phyloP scores from a whole-genome alignment of 2,888 invertebrate genomes.

The Aleiodes leptofemur region DNA sequence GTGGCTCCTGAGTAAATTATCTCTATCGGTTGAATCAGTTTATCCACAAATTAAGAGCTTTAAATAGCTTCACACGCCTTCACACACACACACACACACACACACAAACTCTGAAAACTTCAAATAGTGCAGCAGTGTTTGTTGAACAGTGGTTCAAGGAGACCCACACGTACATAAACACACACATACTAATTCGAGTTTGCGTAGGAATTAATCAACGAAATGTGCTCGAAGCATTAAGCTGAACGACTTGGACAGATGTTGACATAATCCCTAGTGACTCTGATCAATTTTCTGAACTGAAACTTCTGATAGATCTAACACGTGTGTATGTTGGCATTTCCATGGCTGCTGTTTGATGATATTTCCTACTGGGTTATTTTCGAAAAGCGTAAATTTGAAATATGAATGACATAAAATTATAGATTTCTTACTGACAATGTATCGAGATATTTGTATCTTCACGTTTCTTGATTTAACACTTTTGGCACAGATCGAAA shows the following conservation, averaged over 20 bases:
- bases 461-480: constrained; percentile 9
- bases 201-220: constrained; percentile 49
- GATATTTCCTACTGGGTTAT: constrained; percentile 46
- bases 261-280: constrained; percentile 50
- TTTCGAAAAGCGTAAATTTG: constrained; percentile 51
- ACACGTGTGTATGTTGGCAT: constrained; percentile 51
- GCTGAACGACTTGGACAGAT: constrained; percentile 57
- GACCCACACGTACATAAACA: neutral
- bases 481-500: constrained; percentile 32
- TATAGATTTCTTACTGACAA: constrained; percentile 34
- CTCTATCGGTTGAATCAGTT: neutral
- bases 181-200: neutral
- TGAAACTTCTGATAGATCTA: constrained; percentile 51
- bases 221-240: constrained; percentile 57
- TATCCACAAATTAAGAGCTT: constrained; percentile 7
- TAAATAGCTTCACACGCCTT: constrained; percentile 33
- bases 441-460: constrained; percentile 39
- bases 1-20: no score
- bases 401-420: constrained; percentile 4
- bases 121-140: constrained; percentile 28
- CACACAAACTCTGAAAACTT: constrained; percentile 18
- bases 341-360: constrained; percentile 20
- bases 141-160: constrained; percentile 9
- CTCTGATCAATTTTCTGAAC: constrained; percentile 57
- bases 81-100: neutral